A percentile compares a stretch with the other conserved stretches of the same genome.
Conservation (phyloP, 2,888 invertebrate genomes). For the Clistopyga incitator region DNA sequence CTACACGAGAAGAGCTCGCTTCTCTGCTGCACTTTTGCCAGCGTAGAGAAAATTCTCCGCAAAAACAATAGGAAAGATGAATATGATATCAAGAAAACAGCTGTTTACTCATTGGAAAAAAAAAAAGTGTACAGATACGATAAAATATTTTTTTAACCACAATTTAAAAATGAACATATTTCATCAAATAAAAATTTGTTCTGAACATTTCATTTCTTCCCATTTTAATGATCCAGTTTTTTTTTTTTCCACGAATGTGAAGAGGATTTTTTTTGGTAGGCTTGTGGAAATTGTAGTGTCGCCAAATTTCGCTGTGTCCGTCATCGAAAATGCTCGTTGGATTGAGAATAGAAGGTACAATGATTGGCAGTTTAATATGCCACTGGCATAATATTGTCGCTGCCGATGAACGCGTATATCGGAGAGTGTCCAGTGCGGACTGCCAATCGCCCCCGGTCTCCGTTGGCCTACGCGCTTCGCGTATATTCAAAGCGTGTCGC, state of each 20-base stretch:
- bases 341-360: not conserved
- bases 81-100: too few relatives aligned
- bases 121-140: too few relatives aligned
- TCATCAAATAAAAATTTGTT: too few relatives aligned
- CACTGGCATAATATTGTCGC: not conserved
- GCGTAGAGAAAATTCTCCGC: not conserved
- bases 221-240: not conserved
- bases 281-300: not conserved
- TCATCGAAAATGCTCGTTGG: not conserved
- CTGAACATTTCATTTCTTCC: too few relatives aligned
- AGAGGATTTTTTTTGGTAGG: not conserved
- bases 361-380: not conserved
- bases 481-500: constrained; percentile 69
- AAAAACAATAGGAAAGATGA: not conserved
- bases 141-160: too few relatives aligned
- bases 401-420: not conserved
- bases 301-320: not conserved
- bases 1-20: not conserved
- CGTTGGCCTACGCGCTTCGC: constrained; percentile 22
- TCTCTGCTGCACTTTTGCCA: not conserved
- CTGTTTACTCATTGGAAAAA: too few relatives aligned
- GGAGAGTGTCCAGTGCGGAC: not conserved
- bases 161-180: too few relatives aligned
- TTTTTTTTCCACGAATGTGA: not conserved
- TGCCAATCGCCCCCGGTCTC: constrained; percentile 25